Percentiles rank a stretch among this genome's conserved stretches.
These are phyloP conservation scores for Protobothrops flavoviridis DNA, from an alignment of 2,113 vertebrate genomes.

Conservation along the genomic window DNA sequence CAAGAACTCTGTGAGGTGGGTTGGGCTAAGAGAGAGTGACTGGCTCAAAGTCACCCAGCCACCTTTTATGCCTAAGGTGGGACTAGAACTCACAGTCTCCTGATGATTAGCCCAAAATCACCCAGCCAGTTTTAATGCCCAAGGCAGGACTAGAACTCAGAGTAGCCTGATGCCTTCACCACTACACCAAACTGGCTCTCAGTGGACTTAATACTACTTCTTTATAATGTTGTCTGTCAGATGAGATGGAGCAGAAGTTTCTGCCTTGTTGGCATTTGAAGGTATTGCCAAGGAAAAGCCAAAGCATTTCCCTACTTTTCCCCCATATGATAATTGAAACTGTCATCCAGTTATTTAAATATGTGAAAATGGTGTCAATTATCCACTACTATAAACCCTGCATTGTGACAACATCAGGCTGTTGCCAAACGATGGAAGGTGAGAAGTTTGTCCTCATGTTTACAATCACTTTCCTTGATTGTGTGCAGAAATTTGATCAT, in stretches of 20 bases:
- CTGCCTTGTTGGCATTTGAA: not conserved
- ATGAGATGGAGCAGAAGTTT: not conserved
- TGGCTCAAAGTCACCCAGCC: not conserved
- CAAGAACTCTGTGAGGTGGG: not conserved
- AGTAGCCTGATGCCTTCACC: not conserved
- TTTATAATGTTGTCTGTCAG: not conserved
- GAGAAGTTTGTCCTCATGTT: not conserved
- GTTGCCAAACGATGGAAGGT: not conserved
- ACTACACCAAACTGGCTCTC: not conserved
- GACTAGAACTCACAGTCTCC: no score
- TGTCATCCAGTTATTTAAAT: not conserved
- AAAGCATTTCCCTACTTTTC: not conserved
- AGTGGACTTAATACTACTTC: no score
- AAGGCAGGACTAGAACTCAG: not conserved
- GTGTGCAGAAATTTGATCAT: not conserved
- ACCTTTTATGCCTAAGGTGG: no score
- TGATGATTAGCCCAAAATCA: no score
- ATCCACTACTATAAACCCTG: not conserved
- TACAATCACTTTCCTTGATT: slow-evolving; percentile 5
- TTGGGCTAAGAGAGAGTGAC: not conserved
- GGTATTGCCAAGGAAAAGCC: not conserved
- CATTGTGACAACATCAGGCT: not conserved
- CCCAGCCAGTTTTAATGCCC: not conserved
- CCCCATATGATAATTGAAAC: not conserved
- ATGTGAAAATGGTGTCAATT: not conserved